phyloP scores from a whole-genome alignment of 2,888 invertebrate species.

The Tipula confusa region DNA sequence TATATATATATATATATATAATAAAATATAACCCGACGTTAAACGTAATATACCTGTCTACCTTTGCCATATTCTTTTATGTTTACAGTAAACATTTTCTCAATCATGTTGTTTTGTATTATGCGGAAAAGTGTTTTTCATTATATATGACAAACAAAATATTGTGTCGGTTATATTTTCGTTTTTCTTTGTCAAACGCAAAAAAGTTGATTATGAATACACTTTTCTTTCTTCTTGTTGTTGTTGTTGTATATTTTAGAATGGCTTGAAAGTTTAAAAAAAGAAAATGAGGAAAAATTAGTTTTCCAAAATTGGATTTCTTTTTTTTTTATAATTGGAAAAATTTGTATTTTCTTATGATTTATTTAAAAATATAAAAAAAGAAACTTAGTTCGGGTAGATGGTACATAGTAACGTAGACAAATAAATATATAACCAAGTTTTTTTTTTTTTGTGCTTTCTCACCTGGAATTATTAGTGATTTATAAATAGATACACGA shows the following conservation, averaged over 20 bases:
- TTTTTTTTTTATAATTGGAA: not conserved
- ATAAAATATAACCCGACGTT: too few species aligned
- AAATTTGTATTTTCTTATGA: not conserved
- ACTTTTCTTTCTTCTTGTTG: too few species aligned
- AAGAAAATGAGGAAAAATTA: not conserved
- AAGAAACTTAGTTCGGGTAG: not conserved
- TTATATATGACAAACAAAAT: not conserved
- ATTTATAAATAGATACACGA: too few species aligned
- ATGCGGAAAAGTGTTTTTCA: not conserved
- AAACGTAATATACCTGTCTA: too few species aligned
- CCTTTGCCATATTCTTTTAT: too few species aligned
- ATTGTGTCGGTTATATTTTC: not conserved
- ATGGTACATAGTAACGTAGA: too few species aligned
- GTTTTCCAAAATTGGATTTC: not conserved
- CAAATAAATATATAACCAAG: not conserved
- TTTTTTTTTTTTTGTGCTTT: not conserved
- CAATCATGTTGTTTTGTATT: not conserved
- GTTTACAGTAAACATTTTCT: not conserved
- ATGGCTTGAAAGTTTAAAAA: not conserved
- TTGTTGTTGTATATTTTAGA: not conserved
- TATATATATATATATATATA: too few species aligned
- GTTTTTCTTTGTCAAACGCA: not conserved
- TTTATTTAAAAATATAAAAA: not conserved
- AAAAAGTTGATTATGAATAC: not conserved
- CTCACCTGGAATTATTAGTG: not conserved